A percentile compares a stretch with the other conserved stretches of the same genome.
These are phyloP conservation scores for Dolichallabes microphthalmus DNA, from an alignment of 2,113 vertebrate species.

Conservation along the genomic window DNA sequence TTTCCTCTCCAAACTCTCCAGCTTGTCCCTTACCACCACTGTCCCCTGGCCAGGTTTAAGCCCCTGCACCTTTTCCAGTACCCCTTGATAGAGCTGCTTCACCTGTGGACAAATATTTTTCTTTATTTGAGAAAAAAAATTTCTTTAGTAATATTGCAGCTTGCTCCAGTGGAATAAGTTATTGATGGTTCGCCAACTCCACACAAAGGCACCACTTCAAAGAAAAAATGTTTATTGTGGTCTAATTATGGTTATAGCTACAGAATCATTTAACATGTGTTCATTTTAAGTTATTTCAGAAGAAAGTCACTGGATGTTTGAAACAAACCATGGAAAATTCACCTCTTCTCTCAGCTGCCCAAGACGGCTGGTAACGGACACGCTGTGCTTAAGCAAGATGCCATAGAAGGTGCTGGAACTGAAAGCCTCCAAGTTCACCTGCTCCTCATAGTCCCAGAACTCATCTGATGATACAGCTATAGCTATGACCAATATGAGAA, in stretches of 20 bases:
- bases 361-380: constrained; percentile 77
- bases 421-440: constrained; percentile 84
- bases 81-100: constrained; percentile 73
- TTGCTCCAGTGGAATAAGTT: constrained; percentile 53
- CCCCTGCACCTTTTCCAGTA: constrained; percentile 67
- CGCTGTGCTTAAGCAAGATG: constrained; percentile 79
- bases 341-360: constrained; percentile 84
- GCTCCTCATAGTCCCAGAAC: constrained; percentile 80
- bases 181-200: constrained; percentile 19
- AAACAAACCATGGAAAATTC: background rate
- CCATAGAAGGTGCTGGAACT: constrained; percentile 80
- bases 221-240: constrained; percentile 46
- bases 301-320: background rate
- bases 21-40: constrained; percentile 43
- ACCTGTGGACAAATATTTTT: constrained; percentile 68
- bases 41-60: constrained; percentile 60
- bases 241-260: constrained; percentile 17
- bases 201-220: constrained; percentile 24
- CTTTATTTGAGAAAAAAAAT: background rate
- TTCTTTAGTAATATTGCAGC: background rate
- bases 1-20: constrained; percentile 60
- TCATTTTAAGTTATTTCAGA: constrained; percentile 11
- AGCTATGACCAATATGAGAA: constrained; percentile 19
- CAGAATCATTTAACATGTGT: constrained; percentile 46
- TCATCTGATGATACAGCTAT: constrained; percentile 55